Base-by-base conservation (phyloP, 2,888 invertebrate species). In the Cylindroiulus punctatus region DNA sequence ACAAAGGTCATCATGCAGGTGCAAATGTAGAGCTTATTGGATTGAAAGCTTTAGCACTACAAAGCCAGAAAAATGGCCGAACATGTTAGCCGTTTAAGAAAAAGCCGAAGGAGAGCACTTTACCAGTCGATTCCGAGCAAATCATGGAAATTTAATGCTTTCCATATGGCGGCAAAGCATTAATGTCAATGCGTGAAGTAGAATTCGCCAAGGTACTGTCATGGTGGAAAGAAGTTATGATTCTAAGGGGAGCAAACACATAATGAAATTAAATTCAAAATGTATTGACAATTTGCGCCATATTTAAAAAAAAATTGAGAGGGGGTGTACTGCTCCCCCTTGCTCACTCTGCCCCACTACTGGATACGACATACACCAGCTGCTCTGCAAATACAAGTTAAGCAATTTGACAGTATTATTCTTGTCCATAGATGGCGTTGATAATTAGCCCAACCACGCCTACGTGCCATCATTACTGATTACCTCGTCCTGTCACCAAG, bases 11-110 rank as follows among this genome's bases (percentile, higher is more conserved):
- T 65, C 65, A 26, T 65, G 65, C 65, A 65, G 65, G 65, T 65
- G 65, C 65, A 65, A 65, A 65, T 65, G 65, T 65, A 65, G 65
- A 22, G n/a, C 65, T 65, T 65, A 65, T 65, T 65, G 65, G 65
- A 7, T 22, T 26, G 26, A n/a, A 52, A 52, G 52, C 5, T 52
- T 52, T 52, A 19, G 17, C n/a, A 2, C 52, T 52, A 7, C n/a
- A 52, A 52, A 52, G 19, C 19, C 52, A 52, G 52, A 17, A n/a
- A n/a, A 65, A 26, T 65, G 65, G 7, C 12, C n/a, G n/a, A 65
- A 65, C 26, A 7, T 65, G n/a, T 65, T 22, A 26, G 26, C n/a
- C 26, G 26, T 65, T 65, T 14, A 2, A 22, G 57, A 57, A 57
- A 57, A 57, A 57, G n/a, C 17, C 14, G 47, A 14, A 14, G 47